phyloP scores from a whole-genome alignment of 2,113 vertebrate genomes.

The Zosterops hypoxanthus region DNA sequence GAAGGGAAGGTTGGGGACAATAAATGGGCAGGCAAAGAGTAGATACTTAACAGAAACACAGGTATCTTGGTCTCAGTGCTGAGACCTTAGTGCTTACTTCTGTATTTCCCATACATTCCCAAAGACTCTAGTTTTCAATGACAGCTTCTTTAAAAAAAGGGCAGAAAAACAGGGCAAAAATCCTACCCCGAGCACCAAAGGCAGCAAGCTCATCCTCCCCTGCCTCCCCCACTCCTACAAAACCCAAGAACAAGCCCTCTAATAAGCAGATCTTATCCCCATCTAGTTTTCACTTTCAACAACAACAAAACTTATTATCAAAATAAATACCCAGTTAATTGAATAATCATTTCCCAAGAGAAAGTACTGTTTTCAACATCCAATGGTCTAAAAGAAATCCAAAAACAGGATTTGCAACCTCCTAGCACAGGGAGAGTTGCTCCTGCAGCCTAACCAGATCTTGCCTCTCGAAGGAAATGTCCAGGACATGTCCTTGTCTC shows the following conservation, averaged over 20 bases:
- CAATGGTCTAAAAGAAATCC: background rate
- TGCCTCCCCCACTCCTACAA: background rate
- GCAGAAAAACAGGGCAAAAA: background rate
- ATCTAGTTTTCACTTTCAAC: background rate
- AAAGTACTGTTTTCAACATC: background rate
- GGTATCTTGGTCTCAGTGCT: background rate
- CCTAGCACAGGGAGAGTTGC: background rate
- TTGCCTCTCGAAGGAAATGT: background rate
- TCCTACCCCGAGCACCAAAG: background rate
- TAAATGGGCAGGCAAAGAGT: background rate
- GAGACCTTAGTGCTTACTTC: background rate
- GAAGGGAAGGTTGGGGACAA: background rate
- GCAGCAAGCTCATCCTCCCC: background rate
- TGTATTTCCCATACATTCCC: background rate
- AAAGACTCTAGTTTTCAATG: background rate
- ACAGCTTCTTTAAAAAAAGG: background rate
- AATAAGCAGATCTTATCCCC: background rate
- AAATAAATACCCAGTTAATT: slow-evolving; percentile 28
- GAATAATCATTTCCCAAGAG: slow-evolving; percentile 1
- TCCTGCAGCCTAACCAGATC: background rate
- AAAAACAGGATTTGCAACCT: background rate
- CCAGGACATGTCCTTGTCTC: background rate
- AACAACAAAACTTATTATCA: background rate
- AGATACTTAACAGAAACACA: background rate
- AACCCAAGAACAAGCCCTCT: background rate